phyloP scores from a whole-genome alignment of 2,113 vertebrate species.

The Grantiella picta region DNA sequence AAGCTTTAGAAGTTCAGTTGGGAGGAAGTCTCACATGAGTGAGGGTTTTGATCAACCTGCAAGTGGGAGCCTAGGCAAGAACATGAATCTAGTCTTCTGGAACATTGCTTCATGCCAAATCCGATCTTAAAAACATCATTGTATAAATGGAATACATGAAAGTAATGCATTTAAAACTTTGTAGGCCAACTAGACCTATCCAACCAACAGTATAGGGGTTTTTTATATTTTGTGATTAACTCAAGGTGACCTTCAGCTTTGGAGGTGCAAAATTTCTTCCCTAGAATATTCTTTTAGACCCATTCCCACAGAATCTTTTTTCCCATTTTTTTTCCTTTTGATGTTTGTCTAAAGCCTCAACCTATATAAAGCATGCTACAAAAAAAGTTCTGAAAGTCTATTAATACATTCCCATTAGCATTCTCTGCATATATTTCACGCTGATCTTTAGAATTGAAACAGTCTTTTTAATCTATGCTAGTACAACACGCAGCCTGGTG shows the following conservation, averaged over 20 bases:
- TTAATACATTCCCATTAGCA: background rate
- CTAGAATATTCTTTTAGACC: background rate
- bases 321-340: background rate
- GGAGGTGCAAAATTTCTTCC: background rate
- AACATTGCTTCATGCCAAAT: background rate
- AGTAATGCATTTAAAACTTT: background rate
- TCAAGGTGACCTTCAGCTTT: background rate
- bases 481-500: background rate
- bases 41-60: background rate
- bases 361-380: background rate
- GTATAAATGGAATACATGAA: background rate
- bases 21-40: background rate
- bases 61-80: background rate
- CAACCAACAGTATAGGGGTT: accelerated
- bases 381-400: background rate
- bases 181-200: background rate
- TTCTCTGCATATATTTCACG: background rate
- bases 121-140: background rate
- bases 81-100: background rate
- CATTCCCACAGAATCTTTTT: background rate
- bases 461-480: background rate
- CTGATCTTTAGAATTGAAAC: background rate
- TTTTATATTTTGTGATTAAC: background rate
- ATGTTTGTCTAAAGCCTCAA: background rate
- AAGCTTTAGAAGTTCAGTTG: background rate